Conservation (phyloP, 1,140 invertebrate species). For the Drosophila yakuba region DNA sequence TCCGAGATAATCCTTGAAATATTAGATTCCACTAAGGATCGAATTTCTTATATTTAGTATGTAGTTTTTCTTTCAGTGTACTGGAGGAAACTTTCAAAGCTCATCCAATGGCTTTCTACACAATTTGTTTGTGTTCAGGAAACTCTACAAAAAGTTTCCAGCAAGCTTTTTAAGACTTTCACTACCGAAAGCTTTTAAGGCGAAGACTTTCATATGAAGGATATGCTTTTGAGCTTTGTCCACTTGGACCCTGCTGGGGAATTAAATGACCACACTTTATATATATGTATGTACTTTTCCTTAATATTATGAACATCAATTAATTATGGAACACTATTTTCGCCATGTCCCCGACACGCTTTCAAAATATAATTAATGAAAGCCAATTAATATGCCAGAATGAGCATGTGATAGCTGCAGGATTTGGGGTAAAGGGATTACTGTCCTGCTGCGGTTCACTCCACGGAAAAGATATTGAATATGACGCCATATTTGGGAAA, state of each 20-base stretch:
- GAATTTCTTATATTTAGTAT: not conserved
- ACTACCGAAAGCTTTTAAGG: not conserved
- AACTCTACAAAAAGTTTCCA: not conserved
- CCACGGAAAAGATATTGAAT: slow-evolving; percentile 5
- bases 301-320: slow-evolving; percentile 50
- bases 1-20: no score
- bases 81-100: not conserved
- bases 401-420: slow-evolving; percentile 27
- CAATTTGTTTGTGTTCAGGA: not conserved
- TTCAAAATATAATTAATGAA: slow-evolving; percentile 72
- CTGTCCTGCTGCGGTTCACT: slow-evolving; percentile 1
- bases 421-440: slow-evolving; percentile 20
- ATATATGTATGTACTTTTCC: slow-evolving; percentile 15
- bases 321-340: slow-evolving; percentile 62
- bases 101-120: not conserved
- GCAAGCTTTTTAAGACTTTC: not conserved
- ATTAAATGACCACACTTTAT: slow-evolving; percentile 20
- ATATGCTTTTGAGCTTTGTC: slow-evolving; percentile 5
- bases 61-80: not conserved
- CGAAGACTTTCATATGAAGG: not conserved
- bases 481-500: slow-evolving; percentile 25
- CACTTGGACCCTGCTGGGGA: slow-evolving; percentile 11
- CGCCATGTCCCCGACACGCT: slow-evolving; percentile 43
- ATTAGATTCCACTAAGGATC: no score
- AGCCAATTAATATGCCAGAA: slow-evolving; percentile 67